Evolutionary conservation across 1,140 invertebrate genomes (phyloP), one percentile per base, ranked within the genome.

Genomic region (Drosophila sechellia): DNA sequence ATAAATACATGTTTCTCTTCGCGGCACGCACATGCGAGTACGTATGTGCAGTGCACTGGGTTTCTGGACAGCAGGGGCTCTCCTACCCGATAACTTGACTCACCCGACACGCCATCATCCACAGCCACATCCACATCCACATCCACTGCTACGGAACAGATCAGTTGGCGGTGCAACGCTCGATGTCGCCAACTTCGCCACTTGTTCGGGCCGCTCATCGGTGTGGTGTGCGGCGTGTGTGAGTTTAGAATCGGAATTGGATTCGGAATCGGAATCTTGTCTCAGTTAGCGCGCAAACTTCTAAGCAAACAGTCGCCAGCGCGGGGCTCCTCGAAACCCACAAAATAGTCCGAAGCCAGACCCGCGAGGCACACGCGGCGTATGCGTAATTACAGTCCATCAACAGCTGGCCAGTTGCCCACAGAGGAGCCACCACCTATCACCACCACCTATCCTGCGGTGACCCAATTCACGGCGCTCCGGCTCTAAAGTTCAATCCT

Each of bases 251-350:
- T 31, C 31, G 27, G 65, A 61, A 20, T 52, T 78, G 34, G 58
- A 65, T 39, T 65, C 34, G 59, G 49, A 86, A 89, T 65, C 34
- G 59, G 49, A 86, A 89, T 79, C 83, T 87, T 83, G 79, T 79
- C 83, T 86, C 83, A 86, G 83, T 86, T 63, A 78, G 65, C 63
- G 70, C 55, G 58, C 84, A 86, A 81, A 79, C 83, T 86, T 87
- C 83, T 83, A 75, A 83, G 83, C 66, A 87, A 83, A 87, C 83
- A 86, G 83, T 86, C 83, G 69, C 11, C 22, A 39, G 22, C 40
- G 42, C 60, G 35, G 22, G 27, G 63, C 54, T 68, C 54, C 31
- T 48, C 10, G 20, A 49, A 73, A 61, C 10, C n/a, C 15, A 10
- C 35, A 34, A 42, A 50, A 8, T n/a, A 20, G 40, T 53, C 13